These are phyloP conservation scores for Bemisia tabaci DNA, from an alignment of 1,140 invertebrate species.

Conservation along the genomic window DNA sequence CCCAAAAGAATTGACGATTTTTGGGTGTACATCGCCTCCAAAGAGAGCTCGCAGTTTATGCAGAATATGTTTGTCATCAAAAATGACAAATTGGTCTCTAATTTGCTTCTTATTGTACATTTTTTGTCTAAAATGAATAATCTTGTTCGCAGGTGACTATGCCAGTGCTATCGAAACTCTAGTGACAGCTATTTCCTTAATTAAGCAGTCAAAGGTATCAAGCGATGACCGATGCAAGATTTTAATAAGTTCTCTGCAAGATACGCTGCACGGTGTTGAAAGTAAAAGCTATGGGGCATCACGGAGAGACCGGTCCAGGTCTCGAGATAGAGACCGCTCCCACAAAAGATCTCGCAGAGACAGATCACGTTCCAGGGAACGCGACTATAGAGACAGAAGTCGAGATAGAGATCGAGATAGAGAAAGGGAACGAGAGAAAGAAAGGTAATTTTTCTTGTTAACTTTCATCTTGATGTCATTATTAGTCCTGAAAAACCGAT, in stretches of 20 bases:
- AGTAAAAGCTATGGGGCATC: constrained; percentile 81
- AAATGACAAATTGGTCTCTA: too few species aligned
- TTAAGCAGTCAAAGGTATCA: constrained; percentile 96
- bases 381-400: constrained; percentile 55
- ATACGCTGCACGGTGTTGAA: constrained; percentile 94
- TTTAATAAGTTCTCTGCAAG: constrained; percentile 88
- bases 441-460: constrained; percentile 22
- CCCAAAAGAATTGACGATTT: too few species aligned
- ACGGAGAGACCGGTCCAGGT: constrained; percentile 52
- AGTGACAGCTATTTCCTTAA: constrained; percentile 94
- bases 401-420: constrained; percentile 38
- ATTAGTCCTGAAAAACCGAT: too few species aligned
- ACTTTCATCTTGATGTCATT: too few species aligned
- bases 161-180: constrained; percentile 95
- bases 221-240: constrained; percentile 98
- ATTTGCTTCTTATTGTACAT: too few species aligned
- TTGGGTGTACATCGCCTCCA: too few species aligned
- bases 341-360: constrained; percentile 49
- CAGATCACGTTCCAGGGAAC: constrained; percentile 62
- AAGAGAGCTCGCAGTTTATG: too few species aligned
- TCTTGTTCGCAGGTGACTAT: constrained; percentile 60
- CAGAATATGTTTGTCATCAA: too few species aligned
- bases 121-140: not conserved
- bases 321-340: constrained; percentile 57
- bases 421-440: constrained; percentile 33